Base-by-base conservation (phyloP, 2,797 vertebrate genomes). In the Phoxinus dragarum region DNA sequence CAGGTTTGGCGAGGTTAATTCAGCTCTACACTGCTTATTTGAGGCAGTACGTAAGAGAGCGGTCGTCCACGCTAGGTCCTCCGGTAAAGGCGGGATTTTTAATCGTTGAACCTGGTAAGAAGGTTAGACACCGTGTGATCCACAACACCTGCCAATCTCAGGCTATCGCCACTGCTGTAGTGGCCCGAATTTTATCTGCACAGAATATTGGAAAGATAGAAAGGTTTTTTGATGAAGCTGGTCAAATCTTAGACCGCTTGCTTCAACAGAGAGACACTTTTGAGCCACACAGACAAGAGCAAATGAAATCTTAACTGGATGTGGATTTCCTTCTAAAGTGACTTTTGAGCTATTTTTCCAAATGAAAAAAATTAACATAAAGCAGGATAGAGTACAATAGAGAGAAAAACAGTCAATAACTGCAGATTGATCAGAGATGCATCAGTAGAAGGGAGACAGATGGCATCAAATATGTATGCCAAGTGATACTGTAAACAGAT, bases 101-200 rank as follows among this genome's bases (percentile, higher is more conserved):
- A 74, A 87, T 89, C n/a, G 59, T 90, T 12, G 91, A 90, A 59
- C 88, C 90, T 0, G 86, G 69, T 38, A 89, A 64, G 42, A 92
- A 92, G n/a, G 68, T 91, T 61, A 80, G 90, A 61, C 91, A 92
- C 71, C 68, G 82, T 3, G 85, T 92, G 68, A 66, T 66, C 31
- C 91, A 92, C 84, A 86, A 66, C 23, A 21, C 61, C 80, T 92
- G 91, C 56, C 89, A 90, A 31, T 85, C 90, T 5, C 75, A 81
- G 10, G 81, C 84, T 21, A 90, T 92, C 68, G 81, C 71, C 9
- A 23, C 52, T 19, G 69, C 80, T 6, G 86, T 91, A 2, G 59
- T 87, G 19, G 47, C 78, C 6, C 87, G 82, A 19, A 88, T 92
- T 64, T 56, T 91, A 47, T 84, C 64, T 3, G 73, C 77, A 27